phyloP scores from a whole-genome alignment of 2,113 vertebrate genomes.

The Peromyscus maniculatus region DNA sequence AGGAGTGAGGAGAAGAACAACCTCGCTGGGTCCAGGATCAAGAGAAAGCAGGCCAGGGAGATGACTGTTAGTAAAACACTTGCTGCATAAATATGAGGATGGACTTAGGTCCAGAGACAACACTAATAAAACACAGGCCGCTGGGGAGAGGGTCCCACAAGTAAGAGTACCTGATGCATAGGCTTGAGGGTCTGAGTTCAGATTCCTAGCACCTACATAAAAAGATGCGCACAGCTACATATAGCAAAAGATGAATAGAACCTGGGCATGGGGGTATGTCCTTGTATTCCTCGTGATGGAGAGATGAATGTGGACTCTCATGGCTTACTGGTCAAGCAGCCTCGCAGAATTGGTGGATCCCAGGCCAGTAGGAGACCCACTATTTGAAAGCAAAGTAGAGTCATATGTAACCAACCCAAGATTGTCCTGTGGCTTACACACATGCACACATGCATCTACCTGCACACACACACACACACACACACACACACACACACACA shows the following conservation, averaged over 20 bases:
- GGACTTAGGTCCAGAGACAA: too few species aligned
- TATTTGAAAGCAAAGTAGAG: background rate
- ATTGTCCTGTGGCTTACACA: too few species aligned
- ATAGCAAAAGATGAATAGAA: background rate
- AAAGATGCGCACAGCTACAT: background rate
- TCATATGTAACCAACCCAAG: background rate
- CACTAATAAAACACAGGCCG: background rate
- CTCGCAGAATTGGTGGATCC: background rate
- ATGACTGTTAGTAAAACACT: background rate
- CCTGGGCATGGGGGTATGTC: background rate
- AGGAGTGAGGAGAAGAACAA: background rate
- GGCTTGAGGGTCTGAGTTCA: background rate
- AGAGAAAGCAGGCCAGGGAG: background rate
- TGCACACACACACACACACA: background rate
- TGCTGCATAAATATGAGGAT: background rate
- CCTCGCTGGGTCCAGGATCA: background rate
- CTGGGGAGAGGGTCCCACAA: background rate
- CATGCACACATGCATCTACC: background rate
- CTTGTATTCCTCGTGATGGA: background rate
- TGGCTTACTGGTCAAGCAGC: background rate
- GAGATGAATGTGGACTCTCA: too few species aligned
- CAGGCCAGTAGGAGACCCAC: background rate
- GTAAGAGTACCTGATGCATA: background rate
- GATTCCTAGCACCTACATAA: background rate
- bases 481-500: too few species aligned